These are phyloP conservation scores for Enteromius anoplus DNA, from an alignment of 2,797 vertebrate genomes.

Conservation along the genomic window DNA sequence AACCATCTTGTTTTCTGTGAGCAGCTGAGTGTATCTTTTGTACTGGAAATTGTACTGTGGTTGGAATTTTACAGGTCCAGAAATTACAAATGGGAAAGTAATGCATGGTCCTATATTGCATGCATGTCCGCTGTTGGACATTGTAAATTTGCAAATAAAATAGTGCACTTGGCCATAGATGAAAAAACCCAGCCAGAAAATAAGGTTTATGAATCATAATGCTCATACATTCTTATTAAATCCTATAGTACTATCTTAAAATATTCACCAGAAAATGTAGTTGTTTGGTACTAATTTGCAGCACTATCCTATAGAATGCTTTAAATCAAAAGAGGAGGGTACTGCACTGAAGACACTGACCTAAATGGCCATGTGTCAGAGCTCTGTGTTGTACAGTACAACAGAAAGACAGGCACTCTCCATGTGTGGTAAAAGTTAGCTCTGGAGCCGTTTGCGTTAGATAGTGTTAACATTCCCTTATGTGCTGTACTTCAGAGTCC, in stretches of 20 bases:
- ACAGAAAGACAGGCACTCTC: background rate
- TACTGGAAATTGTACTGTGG: background rate
- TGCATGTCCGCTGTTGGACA: background rate
- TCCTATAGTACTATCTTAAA: background rate
- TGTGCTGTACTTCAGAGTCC: background rate
- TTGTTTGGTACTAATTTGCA: background rate
- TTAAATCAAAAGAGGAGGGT: background rate
- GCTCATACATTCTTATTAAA: background rate
- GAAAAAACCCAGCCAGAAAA: background rate
- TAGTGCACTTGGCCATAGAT: background rate
- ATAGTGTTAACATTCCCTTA: background rate
- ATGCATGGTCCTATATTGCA: background rate
- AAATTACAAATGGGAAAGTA: background rate
- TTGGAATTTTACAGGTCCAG: background rate
- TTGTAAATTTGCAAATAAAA: background rate
- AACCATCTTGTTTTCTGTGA: background rate
- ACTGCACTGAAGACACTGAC: background rate
- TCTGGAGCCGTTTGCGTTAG: background rate
- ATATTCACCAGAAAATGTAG: background rate
- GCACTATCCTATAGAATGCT: background rate
- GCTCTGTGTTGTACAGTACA: background rate
- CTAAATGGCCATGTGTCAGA: conserved; percentile 10
- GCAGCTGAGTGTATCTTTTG: background rate
- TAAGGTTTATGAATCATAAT: background rate
- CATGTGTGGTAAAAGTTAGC: background rate